Percentiles rank a stretch among this genome's conserved stretches.
Evolutionary conservation across 2,797 vertebrate species (phyloP).

Genomic region (Cichlasoma orientale): DNA sequence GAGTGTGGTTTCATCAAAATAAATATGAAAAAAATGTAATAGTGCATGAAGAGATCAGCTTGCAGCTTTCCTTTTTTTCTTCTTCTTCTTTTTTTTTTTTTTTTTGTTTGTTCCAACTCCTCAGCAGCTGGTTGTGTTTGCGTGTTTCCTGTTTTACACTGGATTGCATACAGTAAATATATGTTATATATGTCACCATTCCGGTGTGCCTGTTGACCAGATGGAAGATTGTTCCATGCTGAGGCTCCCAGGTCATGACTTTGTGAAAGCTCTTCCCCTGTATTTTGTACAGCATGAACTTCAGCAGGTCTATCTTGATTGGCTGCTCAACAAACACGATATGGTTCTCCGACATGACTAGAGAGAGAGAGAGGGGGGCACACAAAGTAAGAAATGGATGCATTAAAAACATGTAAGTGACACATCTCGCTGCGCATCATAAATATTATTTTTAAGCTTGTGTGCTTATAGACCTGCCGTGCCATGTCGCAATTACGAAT

Average conservation of each 20-base stretch:
- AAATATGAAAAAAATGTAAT: conserved; percentile 54
- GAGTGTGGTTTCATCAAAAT: conserved; percentile 69
- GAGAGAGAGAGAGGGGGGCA: conserved; percentile 4
- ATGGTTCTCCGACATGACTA: conserved; percentile 94
- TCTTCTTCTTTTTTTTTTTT: conserved; percentile 26
- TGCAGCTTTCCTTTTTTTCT: conserved; percentile 33
- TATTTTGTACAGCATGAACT: conserved; percentile 83
- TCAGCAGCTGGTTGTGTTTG: conserved; percentile 19
- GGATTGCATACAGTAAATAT: background rate
- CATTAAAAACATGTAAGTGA: background rate
- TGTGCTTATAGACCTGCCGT: background rate
- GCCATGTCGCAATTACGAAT: background rate
- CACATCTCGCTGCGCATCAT: background rate
- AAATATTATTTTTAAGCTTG: background rate
- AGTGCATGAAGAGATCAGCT: conserved; percentile 61
- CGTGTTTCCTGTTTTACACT: background rate
- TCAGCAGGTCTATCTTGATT: conserved; percentile 86
- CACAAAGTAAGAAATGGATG: background rate
- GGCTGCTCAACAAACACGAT: conserved; percentile 93
- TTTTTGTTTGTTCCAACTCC: conserved; percentile 21
- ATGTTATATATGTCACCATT: conserved; percentile 72
- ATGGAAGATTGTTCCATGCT: conserved; percentile 84
- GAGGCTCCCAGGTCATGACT: conserved; percentile 88
- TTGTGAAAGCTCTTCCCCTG: conserved; percentile 82
- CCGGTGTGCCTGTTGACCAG: conserved; percentile 89